These are phyloP conservation scores for Rhipidura dahli DNA, from an alignment of 2,113 vertebrate genomes.

Conservation along the genomic window DNA sequence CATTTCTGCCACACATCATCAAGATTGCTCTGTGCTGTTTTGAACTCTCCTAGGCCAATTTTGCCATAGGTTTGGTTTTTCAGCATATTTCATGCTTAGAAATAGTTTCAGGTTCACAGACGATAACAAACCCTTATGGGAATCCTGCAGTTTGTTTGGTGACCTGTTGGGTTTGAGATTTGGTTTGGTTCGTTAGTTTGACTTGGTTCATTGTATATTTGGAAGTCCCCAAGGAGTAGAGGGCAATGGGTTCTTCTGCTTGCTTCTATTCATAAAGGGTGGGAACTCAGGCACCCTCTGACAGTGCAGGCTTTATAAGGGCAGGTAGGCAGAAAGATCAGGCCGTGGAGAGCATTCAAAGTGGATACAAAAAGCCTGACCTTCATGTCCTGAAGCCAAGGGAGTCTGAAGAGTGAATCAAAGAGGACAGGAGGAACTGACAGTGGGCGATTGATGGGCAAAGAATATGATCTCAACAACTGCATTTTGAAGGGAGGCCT, in stretches of 20 bases:
- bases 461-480: conserved; percentile 20
- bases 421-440: background rate
- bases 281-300: conserved; percentile 16
- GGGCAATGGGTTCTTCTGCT: background rate
- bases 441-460: background rate
- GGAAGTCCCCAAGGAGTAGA: background rate
- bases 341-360: background rate
- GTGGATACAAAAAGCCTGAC: conserved; percentile 26
- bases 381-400: background rate
- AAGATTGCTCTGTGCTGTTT: background rate
- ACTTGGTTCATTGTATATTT: background rate
- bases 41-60: background rate
- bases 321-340: conserved; percentile 23
- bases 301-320: background rate
- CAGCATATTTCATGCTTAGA: background rate
- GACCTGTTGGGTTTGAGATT: background rate
- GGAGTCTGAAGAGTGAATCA: background rate
- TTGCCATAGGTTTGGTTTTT: background rate
- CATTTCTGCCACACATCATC: background rate
- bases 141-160: background rate
- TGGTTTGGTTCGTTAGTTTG: background rate
- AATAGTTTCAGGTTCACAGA: background rate
- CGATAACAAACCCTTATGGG: background rate
- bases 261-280: conserved; percentile 25
- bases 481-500: background rate